Base-by-base conservation (phyloP, 2,888 invertebrate genomes). In the Cybosia mesomella region DNA sequence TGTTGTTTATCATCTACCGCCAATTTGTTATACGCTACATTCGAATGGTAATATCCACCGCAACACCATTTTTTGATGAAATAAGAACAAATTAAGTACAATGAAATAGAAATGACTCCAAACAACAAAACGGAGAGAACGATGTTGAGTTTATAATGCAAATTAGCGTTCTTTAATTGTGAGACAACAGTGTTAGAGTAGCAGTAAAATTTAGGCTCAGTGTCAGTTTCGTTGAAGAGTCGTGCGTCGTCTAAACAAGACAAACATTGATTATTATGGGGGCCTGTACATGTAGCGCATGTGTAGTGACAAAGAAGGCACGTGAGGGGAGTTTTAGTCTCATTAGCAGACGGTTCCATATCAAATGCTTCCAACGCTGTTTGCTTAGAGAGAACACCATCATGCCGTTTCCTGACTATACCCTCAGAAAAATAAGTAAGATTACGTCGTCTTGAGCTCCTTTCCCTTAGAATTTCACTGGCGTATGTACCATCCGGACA, bases 281-380 rank as follows among this genome's bases (percentile, higher is more conserved):
- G 96, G 13, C 97, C 97, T 10, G 91, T 89, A 84, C 98, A 98
- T 13, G 95, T 94, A 68, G 95, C 95, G 87, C 98, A 98, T n/a
- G 96, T 96, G 87, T 97, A 97, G 90, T 98, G 97, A 86, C 98
- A 98, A 39, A 94, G 91, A 2, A 96, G 89, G 84, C 97, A 97
- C 64, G 94, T 91, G 39, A 89, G 88, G 10, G 92, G 93, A 49
- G 86, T 78, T 80, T 86, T 87, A 36, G 84, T 82, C 63, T 77
- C 76, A 54, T 87, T 85, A 63, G 75, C 79, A n/a, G 72, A 64
- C 24, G 87, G 79, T 77, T 91, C 90, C 89, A 95, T 90, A 75
- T 94, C 94, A 55, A 88, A 72, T 54, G 93, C 93, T 81, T 95
- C 94, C 15, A 82, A 75, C 36, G 92, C 87, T 5, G 83, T 82